These are phyloP conservation scores for Zophobas morio DNA, from an alignment of 1,140 invertebrate genomes.

Conservation along the genomic window DNA sequence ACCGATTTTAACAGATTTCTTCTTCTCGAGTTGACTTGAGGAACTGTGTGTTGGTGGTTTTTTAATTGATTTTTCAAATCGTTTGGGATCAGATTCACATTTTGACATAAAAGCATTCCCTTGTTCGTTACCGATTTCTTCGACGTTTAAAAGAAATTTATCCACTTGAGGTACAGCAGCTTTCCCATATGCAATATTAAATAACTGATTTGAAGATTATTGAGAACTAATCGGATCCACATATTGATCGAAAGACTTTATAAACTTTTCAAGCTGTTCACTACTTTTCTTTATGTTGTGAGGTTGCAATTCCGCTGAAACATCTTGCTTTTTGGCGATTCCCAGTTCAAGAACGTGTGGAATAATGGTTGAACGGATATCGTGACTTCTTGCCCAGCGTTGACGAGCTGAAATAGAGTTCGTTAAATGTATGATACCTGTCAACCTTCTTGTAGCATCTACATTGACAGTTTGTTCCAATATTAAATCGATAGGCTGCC, in stretches of 20 bases:
- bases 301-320: conserved; percentile 31
- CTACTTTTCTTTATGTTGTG: conserved; percentile 44
- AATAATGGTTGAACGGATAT: conserved; percentile 41
- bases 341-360: conserved; percentile 15
- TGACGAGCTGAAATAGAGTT: conserved; percentile 57
- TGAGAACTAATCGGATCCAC: background rate
- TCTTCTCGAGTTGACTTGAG: conserved; percentile 42
- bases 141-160: conserved; percentile 35
- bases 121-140: background rate
- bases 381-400: conserved; percentile 52
- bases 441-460: conserved; percentile 60
- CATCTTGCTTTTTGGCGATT: conserved; percentile 44
- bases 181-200: conserved; percentile 55
- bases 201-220: conserved; percentile 30
- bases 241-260: conserved; percentile 28
- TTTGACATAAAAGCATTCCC: background rate
- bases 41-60: conserved; percentile 57
- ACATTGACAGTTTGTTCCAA: conserved; percentile 63
- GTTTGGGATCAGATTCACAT: conserved; percentile 33
- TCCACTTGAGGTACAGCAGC: conserved; percentile 46
- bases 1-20: conserved; percentile 44
- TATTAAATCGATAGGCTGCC: conserved; percentile 59
- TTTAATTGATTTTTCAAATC: conserved; percentile 58
- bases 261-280: conserved; percentile 53
- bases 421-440: conserved; percentile 52